Base-by-base conservation (phyloP, 1,140 invertebrate genomes). In the Hylyphantes graminicola region DNA sequence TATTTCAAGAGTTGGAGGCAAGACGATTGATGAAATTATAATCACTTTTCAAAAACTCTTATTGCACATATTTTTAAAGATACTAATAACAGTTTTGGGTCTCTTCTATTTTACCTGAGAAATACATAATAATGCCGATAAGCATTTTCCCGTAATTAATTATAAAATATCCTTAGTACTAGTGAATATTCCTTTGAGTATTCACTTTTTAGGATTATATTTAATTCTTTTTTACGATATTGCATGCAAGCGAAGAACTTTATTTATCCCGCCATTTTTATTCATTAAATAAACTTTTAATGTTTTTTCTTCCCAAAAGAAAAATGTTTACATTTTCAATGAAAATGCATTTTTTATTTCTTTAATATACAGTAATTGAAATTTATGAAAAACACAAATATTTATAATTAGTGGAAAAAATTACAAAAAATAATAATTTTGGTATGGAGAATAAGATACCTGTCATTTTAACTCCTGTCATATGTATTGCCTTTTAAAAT, bases 151-250 rank as follows among this genome's bases (percentile, higher is more conserved):
- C 51, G 51, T 61, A 76, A 63, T 76, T 63, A 76, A 76, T 76
- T 76, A 63, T 35, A 63, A 76, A 76, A 76, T 76, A 57, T 76
- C 74, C 51, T 76, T 76, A 61, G 74, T 76, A 61, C 55, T 55
- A 51, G n/a, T 35, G 59, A 61, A 61, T 54, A 64, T 63, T 64
- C 17, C 74, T 48, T 76, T 64, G 74, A 76, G 57, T 61, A 63
- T 74, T 74, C 72, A 74, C 72, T 74, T 74, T 74, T 17, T 48
- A 64, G 59, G 64, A 76, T 76, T 76, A 76, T 76, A 76, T 76
- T 76, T 76, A 63, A 76, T 74, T 74, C 72, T 74, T 74, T 35
- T n/a, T 8, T 57, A 57, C 72, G 35, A 74, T 35, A 55, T 74
- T 74, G 35, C 35, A 55, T 74, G 72, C 72, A 74, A 57, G 57